phyloP scores from a whole-genome alignment of 1,140 invertebrate genomes.

The Euwallacea fornicatus region DNA sequence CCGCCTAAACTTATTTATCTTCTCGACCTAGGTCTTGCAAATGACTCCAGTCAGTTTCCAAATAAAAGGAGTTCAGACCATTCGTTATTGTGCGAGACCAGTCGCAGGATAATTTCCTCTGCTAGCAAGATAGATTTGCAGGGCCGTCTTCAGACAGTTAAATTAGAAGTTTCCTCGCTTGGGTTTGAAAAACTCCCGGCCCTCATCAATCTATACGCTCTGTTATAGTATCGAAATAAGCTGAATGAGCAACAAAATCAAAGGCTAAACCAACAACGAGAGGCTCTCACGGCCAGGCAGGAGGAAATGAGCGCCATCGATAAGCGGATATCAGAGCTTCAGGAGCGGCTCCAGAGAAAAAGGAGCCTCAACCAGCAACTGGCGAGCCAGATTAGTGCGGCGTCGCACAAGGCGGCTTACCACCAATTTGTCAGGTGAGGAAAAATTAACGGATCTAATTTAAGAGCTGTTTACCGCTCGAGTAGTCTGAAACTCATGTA shows the following conservation, averaged over 20 bases:
- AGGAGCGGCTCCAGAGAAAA: slow-evolving; percentile 86
- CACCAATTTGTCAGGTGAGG: slow-evolving; percentile 51
- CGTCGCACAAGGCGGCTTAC: slow-evolving; percentile 52
- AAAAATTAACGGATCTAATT: neutral
- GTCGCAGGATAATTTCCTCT: neutral
- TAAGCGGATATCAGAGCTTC: slow-evolving; percentile 88
- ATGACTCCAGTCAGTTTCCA: neutral
- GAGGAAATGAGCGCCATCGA: slow-evolving; percentile 91
- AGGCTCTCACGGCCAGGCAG: slow-evolving; percentile 80
- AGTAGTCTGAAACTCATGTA: no score
- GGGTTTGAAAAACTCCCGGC: no score
- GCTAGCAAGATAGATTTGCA: no score
- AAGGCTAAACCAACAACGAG: slow-evolving; percentile 80
- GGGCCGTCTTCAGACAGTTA: no score
- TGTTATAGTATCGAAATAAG: slow-evolving; percentile 88
- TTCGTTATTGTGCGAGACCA: slow-evolving; percentile 5
- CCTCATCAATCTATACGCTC: neutral
- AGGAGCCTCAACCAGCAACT: slow-evolving; percentile 83
- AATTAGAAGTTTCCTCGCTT: no score
- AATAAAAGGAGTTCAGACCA: neutral
- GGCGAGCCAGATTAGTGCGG: slow-evolving; percentile 69
- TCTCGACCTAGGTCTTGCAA: neutral
- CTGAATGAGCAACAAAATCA: slow-evolving; percentile 92
- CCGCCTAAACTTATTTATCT: slow-evolving; percentile 1
- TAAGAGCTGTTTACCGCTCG: no score